Evolutionary conservation across 1,140 invertebrate species (phyloP).

Genomic region (Rhyzopertha dominica): DNA sequence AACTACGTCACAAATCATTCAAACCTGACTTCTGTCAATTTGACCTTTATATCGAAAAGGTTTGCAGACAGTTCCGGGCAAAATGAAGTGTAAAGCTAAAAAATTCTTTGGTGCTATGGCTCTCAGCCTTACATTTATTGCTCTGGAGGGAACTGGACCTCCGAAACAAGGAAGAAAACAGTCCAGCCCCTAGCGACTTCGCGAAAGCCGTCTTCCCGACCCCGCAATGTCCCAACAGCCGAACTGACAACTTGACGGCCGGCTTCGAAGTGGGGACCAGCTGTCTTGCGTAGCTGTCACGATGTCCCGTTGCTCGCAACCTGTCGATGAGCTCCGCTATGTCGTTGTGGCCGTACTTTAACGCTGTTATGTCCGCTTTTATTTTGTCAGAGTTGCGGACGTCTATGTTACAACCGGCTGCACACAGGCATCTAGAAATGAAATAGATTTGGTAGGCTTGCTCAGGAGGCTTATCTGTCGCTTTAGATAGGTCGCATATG

Average conservation of each 20-base stretch:
- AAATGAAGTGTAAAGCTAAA: too few relatives aligned
- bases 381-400: conserved; percentile 68
- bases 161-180: conserved; percentile 61
- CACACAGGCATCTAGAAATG: conserved; percentile 59
- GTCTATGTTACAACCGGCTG: conserved; percentile 66
- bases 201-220: conserved; percentile 73
- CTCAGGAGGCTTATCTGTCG: neutral
- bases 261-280: conserved; percentile 59
- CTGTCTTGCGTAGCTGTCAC: conserved; percentile 66
- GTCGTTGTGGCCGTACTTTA: conserved; percentile 71
- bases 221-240: conserved; percentile 72
- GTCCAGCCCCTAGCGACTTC: conserved; percentile 65
- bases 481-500: too few relatives aligned
- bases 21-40: too few relatives aligned
- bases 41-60: too few relatives aligned
- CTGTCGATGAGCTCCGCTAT: conserved; percentile 69
- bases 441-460: conserved; percentile 6
- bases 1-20: too few relatives aligned
- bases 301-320: conserved; percentile 52
- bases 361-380: conserved; percentile 73
- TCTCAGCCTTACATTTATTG: conserved; percentile 42
- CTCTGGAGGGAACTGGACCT: conserved; percentile 48
- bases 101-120: too few relatives aligned
- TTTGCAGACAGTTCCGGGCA: too few relatives aligned
- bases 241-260: conserved; percentile 66